A percentile compares a stretch with the other conserved stretches of the same genome.
Conservation (phyloP, 1,140 invertebrate species). For the Ceratosolen fusciceps region DNA sequence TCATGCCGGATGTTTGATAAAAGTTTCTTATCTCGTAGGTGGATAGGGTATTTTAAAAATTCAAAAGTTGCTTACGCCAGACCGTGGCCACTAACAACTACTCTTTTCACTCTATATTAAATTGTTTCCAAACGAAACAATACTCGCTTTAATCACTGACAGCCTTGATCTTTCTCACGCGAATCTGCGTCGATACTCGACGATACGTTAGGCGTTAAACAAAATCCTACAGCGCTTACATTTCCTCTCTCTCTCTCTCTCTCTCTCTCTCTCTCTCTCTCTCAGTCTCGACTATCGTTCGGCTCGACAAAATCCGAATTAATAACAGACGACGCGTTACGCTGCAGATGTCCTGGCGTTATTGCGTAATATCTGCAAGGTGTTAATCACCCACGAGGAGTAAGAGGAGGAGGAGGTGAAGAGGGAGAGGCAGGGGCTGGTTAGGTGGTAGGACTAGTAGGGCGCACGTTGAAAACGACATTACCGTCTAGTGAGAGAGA, state of each 20-base stretch:
- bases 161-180: background rate
- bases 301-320: constrained; percentile 52
- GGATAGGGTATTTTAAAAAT: background rate
- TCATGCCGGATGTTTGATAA: background rate
- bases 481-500: constrained; percentile 11
- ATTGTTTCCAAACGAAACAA: no score
- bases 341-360: constrained; percentile 56
- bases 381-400: constrained; percentile 56
- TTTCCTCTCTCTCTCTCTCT: background rate
- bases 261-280: background rate
- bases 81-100: background rate
- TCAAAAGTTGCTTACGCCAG: background rate
- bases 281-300: background rate
- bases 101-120: background rate
- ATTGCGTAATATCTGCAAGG: constrained; percentile 59
- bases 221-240: background rate
- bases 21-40: background rate
- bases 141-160: no score
- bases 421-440: background rate
- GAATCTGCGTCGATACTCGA: background rate
- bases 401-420: background rate
- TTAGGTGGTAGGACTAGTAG: no score
- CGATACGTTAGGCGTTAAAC: background rate
- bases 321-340: constrained; percentile 51
- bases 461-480: constrained; percentile 11